phyloP scores from a whole-genome alignment of 2,797 vertebrate genomes.

The Molossus alvarezi region DNA sequence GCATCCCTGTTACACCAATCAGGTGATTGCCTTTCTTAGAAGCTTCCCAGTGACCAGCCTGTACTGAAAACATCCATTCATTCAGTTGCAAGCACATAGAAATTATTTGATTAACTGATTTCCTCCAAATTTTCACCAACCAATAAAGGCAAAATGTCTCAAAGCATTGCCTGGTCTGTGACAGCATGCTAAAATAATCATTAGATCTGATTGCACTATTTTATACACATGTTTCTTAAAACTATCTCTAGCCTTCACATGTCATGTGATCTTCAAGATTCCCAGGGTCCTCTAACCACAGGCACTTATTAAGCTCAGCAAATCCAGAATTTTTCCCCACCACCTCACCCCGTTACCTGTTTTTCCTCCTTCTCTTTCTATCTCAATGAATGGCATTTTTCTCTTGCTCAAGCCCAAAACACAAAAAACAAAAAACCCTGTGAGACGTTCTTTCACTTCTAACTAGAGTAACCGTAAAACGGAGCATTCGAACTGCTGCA shows the following conservation, averaged over 20 bases:
- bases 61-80: neutral
- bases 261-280: neutral
- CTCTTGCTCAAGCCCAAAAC: neutral
- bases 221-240: neutral
- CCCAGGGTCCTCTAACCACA: neutral
- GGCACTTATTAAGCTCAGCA: neutral
- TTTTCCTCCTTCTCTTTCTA: neutral
- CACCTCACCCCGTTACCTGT: neutral
- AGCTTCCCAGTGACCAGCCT: neutral
- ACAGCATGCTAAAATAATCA: neutral
- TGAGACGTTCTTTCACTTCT: neutral
- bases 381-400: neutral
- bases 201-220: neutral
- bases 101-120: slow-evolving; percentile 2
- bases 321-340: neutral
- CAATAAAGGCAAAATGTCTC: slow-evolving; percentile 26
- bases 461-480: neutral
- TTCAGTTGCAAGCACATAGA: neutral
- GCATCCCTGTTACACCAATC: neutral
- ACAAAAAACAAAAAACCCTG: neutral
- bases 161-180: neutral
- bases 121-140: neutral
- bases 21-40: neutral
- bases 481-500: neutral
- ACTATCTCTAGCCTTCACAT: neutral